phyloP scores from a whole-genome alignment of 2,797 vertebrate genomes.

The Oceanodroma leucorhoa region DNA sequence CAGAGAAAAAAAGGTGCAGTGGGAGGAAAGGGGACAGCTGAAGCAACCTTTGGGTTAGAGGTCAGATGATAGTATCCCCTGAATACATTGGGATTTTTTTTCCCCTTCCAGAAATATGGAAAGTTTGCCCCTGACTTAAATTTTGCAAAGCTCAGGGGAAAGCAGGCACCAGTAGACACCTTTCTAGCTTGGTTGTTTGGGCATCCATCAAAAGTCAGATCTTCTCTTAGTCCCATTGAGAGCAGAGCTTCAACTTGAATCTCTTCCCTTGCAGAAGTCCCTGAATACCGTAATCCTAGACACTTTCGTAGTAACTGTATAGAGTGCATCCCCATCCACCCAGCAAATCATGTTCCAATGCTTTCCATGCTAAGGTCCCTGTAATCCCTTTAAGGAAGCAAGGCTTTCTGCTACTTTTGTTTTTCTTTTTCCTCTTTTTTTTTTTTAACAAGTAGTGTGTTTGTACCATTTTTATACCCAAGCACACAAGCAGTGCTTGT shows the following conservation, averaged over 20 bases:
- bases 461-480: not conserved
- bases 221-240: not conserved
- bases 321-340: not conserved
- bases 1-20: not conserved
- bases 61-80: not conserved
- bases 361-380: not conserved
- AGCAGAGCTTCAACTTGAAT: not conserved
- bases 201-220: not conserved
- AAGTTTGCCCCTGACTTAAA: not conserved
- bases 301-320: not conserved
- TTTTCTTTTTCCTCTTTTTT: rapidly evolving
- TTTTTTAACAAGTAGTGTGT: not conserved
- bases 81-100: not conserved
- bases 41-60: not conserved
- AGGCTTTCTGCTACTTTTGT: not conserved
- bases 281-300: not conserved
- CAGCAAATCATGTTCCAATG: not conserved
- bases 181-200: not conserved
- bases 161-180: not conserved
- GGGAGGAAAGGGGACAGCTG: not conserved
- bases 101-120: not conserved
- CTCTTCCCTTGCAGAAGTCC: not conserved
- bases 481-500: not conserved
- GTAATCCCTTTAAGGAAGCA: not conserved
- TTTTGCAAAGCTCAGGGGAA: not conserved